These are phyloP conservation scores for Phania funesta DNA, from an alignment of 2,888 invertebrate genomes.

Conservation along the genomic window DNA sequence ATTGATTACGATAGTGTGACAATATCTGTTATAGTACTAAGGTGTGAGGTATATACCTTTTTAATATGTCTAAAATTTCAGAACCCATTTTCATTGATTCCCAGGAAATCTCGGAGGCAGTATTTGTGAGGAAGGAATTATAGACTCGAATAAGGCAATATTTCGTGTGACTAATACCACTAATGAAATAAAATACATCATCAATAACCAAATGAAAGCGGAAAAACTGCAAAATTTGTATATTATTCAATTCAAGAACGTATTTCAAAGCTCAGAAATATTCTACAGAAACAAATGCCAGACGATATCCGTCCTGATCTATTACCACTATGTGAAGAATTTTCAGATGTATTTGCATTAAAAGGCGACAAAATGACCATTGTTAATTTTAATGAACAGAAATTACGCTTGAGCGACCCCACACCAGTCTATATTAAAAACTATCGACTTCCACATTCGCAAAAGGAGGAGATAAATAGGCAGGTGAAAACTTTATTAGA, in stretches of 20 bases:
- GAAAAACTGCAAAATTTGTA: slow-evolving; percentile 1
- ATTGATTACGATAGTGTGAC: too few relatives aligned
- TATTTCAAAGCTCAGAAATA: not conserved
- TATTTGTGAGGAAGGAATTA: not conserved
- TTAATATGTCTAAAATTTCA: not conserved
- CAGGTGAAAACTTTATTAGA: slow-evolving; percentile 5
- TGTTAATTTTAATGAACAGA: slow-evolving; percentile 7
- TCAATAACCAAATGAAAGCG: not conserved
- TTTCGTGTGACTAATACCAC: slow-evolving; percentile 5
- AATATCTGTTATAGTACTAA: not conserved
- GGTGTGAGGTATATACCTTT: slow-evolving; percentile 23
- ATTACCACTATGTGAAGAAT: slow-evolving; percentile 4
- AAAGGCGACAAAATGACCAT: slow-evolving; percentile 21
- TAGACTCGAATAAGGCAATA: not conserved
- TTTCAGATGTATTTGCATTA: slow-evolving; percentile 3
- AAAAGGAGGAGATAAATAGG: slow-evolving; percentile 1
- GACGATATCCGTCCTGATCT: not conserved
- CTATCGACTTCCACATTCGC: not conserved
- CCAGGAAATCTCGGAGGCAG: not conserved
- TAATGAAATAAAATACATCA: not conserved
- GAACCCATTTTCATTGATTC: slow-evolving; percentile 23
- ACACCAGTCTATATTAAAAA: slow-evolving; percentile 16
- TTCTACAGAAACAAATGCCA: slow-evolving; percentile 6
- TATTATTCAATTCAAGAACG: slow-evolving; percentile 4
- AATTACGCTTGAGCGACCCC: not conserved